Evolutionary conservation across 2,113 vertebrate species (phyloP).

Genomic region (Genyomyrus donnyi): DNA sequence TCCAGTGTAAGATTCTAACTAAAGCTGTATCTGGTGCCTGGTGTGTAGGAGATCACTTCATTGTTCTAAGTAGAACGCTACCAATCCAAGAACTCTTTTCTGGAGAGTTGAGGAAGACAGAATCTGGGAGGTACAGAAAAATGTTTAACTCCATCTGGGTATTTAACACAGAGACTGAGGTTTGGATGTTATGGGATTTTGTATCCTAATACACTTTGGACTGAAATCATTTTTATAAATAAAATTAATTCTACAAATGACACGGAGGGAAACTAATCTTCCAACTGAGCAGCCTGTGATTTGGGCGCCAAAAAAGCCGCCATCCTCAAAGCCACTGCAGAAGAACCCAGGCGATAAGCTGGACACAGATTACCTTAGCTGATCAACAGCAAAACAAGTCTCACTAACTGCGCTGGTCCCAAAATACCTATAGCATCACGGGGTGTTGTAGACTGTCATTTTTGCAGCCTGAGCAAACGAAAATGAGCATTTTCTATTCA

Average conservation of each 20-base stretch:
- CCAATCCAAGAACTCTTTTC: background rate
- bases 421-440: background rate
- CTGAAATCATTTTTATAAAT: background rate
- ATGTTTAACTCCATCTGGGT: background rate
- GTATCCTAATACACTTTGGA: background rate
- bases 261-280: background rate
- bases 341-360: background rate
- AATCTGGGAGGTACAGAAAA: background rate
- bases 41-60: background rate
- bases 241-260: background rate
- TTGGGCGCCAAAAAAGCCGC: background rate
- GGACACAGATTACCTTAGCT: background rate
- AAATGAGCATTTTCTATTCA: background rate
- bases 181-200: background rate
- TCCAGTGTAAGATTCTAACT: background rate
- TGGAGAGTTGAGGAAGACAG: background rate
- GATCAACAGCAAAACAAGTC: background rate
- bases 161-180: background rate
- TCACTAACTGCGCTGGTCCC: background rate
- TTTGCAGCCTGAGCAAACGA: background rate
- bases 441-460: background rate
- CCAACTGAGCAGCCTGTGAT: background rate
- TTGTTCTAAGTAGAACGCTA: background rate
- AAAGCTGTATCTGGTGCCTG: background rate
- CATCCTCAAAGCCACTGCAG: background rate